These are phyloP conservation scores for Tromatobia lineatoria DNA, from an alignment of 2,888 invertebrate species.

Conservation along the genomic window DNA sequence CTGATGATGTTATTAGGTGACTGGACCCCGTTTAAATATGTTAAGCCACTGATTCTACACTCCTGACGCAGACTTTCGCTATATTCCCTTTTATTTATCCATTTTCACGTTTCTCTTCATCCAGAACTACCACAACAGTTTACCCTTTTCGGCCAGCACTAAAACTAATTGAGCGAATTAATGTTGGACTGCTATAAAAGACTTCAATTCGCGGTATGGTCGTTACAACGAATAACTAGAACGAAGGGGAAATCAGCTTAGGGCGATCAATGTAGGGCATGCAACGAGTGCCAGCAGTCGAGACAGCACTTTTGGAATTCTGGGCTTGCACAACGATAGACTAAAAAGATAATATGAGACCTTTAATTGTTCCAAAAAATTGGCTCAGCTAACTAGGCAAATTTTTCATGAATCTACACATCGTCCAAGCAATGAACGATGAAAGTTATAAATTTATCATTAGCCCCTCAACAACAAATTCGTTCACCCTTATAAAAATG, in stretches of 20 bases:
- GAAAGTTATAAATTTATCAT: no score
- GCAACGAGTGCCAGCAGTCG: conserved; percentile 12
- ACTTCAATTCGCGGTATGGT: conserved; percentile 4
- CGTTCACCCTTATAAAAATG: no score
- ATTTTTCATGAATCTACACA: background rate
- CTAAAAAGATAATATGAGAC: background rate
- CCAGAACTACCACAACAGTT: background rate
- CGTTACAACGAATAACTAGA: background rate
- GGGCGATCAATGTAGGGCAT: conserved; percentile 14
- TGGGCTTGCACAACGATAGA: conserved; percentile 22
- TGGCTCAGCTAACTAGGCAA: background rate
- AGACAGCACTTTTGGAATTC: conserved; percentile 18
- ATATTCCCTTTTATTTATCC: background rate
- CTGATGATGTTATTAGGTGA: no score
- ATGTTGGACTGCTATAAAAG: conserved; percentile 12
- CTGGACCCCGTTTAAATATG: background rate
- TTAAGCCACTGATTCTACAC: background rate
- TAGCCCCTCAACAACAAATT: no score
- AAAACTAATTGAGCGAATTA: conserved; percentile 19
- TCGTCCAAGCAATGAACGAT: background rate
- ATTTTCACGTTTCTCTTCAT: background rate
- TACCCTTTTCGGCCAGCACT: background rate
- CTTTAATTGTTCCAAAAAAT: conserved; percentile 4
- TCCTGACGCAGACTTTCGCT: background rate
- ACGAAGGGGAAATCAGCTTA: conserved; percentile 8